Evolutionary conservation across 2,888 invertebrate species (phyloP).

Genomic region (Amblyjoppa fuscipennis): DNA sequence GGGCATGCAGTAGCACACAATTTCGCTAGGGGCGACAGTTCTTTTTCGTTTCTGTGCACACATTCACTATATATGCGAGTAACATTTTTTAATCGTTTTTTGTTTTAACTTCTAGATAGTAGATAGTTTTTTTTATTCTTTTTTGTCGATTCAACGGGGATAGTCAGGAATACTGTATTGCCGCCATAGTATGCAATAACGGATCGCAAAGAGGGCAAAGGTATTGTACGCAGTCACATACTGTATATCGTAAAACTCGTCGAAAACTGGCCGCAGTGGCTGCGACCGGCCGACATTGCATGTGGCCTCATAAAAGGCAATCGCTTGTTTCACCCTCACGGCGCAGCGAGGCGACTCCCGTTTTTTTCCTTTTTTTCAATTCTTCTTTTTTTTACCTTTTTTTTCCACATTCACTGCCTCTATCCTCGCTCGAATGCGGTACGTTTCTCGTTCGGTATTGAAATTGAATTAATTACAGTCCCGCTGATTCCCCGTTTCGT

Average conservation of each 20-base stretch:
- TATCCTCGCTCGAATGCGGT: slow-evolving; percentile 21
- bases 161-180: slow-evolving; percentile 6
- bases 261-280: slow-evolving; percentile 28
- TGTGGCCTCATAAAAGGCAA: slow-evolving; percentile 39
- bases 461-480: slow-evolving; percentile 48
- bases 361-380: background rate
- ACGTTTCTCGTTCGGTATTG: slow-evolving; percentile 31
- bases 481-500: slow-evolving; percentile 33
- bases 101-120: background rate
- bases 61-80: background rate
- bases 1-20: background rate
- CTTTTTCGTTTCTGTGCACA: background rate
- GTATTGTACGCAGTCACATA: slow-evolving; percentile 21
- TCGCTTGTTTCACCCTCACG: slow-evolving; percentile 32
- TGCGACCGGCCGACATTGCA: slow-evolving; percentile 20
- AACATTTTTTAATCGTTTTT: background rate
- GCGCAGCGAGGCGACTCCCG: background rate
- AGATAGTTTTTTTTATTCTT: background rate
- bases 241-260: slow-evolving; percentile 26
- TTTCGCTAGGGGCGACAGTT: background rate
- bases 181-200: slow-evolving; percentile 3
- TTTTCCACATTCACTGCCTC: slow-evolving; percentile 7
- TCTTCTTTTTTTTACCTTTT: too few relatives aligned
- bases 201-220: slow-evolving; percentile 13
- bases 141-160: slow-evolving; percentile 20